These are phyloP conservation scores for Pyrochroa serraticornis DNA, from an alignment of 2,888 invertebrate genomes.

Conservation along the genomic window DNA sequence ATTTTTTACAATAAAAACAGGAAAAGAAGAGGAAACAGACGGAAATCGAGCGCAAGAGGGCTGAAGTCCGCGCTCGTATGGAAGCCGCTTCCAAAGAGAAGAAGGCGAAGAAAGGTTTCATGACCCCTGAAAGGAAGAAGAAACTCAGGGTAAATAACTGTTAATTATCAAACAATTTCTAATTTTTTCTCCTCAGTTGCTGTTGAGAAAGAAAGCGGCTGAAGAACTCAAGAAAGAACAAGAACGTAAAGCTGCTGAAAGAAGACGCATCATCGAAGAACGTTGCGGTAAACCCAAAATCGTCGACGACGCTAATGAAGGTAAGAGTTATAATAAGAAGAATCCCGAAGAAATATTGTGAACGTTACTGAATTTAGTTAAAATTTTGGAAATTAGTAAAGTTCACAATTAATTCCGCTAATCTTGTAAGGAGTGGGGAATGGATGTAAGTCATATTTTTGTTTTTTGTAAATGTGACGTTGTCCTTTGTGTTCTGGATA, in stretches of 20 bases:
- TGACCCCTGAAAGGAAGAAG: slow-evolving; percentile 99
- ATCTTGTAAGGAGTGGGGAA: neutral
- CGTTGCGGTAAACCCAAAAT: slow-evolving; percentile 92
- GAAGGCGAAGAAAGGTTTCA: slow-evolving; percentile 99
- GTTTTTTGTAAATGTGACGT: slow-evolving; percentile 15
- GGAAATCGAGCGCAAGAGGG: slow-evolving; percentile 98
- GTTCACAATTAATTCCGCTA: no score
- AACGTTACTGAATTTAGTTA: slow-evolving; percentile 10
- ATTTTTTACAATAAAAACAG: slow-evolving; percentile 59
- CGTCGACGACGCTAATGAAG: slow-evolving; percentile 92
- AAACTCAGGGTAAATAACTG: slow-evolving; percentile 88
- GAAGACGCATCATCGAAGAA: slow-evolving; percentile 95
- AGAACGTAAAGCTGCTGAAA: slow-evolving; percentile 97
- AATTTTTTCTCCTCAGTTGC: slow-evolving; percentile 68
- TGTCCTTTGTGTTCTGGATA: slow-evolving; percentile 16
- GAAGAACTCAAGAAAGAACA: slow-evolving; percentile 99
- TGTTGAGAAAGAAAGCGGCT: slow-evolving; percentile 99
- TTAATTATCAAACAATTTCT: slow-evolving; percentile 13
- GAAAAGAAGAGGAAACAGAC: slow-evolving; percentile 98
- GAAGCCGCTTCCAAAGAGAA: slow-evolving; percentile 98
- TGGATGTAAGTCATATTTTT: neutral
- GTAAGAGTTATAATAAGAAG: slow-evolving; percentile 60
- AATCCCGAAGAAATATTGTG: neutral
- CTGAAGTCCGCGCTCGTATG: slow-evolving; percentile 97
- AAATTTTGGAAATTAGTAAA: slow-evolving; percentile 8